Conservation (phyloP, 2,888 invertebrate species). For the Labia minor region DNA sequence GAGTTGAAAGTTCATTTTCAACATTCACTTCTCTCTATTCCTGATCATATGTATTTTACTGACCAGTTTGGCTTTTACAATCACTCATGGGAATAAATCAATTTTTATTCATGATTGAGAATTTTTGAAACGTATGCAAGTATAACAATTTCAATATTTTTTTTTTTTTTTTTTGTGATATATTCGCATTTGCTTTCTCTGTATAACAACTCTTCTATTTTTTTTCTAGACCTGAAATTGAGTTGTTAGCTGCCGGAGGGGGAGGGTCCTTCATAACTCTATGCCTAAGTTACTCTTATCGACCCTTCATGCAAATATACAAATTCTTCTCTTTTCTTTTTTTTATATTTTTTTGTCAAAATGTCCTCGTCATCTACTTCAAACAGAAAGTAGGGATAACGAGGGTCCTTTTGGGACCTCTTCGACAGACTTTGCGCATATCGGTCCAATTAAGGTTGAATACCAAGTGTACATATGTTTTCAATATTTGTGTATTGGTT, state of each 20-base stretch:
- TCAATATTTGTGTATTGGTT: slow-evolving; percentile 8
- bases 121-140: no score
- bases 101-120: no score
- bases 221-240: not conserved
- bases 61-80: no score
- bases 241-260: not conserved
- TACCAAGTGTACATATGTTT: not conserved
- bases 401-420: slow-evolving; percentile 1
- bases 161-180: not conserved
- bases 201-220: not conserved
- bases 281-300: not conserved
- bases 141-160: no score
- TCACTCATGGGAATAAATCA: no score
- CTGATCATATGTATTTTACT: no score
- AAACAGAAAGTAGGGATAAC: not conserved
- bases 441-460: not conserved
- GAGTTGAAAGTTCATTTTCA: no score
- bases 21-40: no score
- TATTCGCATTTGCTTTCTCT: not conserved
- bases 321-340: not conserved
- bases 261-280: not conserved
- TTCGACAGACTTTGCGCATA: not conserved
- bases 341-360: not conserved
- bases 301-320: not conserved
- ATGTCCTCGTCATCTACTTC: slow-evolving; percentile 7